A percentile compares a stretch with the other conserved stretches of the same genome.
These are phyloP conservation scores for Venturia canescens DNA, from an alignment of 1,140 invertebrate genomes.

Conservation along the genomic window DNA sequence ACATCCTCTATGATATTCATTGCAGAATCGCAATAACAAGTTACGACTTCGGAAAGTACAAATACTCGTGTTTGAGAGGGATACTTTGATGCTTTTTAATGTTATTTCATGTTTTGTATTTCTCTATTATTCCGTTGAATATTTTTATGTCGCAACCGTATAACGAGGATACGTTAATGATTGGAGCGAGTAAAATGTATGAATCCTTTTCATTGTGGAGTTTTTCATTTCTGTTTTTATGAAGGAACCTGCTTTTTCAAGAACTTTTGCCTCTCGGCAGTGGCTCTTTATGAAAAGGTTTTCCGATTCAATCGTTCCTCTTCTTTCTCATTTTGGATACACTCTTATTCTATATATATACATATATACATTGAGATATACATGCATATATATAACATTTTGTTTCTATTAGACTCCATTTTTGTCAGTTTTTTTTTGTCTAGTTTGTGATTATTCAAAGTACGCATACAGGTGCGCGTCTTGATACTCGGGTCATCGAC, in stretches of 20 bases:
- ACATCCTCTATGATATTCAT: slow-evolving; percentile 49
- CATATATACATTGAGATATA: background rate
- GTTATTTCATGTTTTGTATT: slow-evolving; percentile 45
- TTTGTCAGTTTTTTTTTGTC: background rate
- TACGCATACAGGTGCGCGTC: slow-evolving; percentile 52
- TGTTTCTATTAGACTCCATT: background rate
- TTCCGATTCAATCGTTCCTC: background rate
- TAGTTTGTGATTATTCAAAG: slow-evolving; percentile 11
- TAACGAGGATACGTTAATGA: slow-evolving; percentile 17
- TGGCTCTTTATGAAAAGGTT: slow-evolving; percentile 46
- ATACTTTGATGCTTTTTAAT: slow-evolving; percentile 50
- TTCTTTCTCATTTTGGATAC: background rate
- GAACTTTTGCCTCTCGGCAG: slow-evolving; percentile 67
- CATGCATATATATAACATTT: slow-evolving; percentile 15
- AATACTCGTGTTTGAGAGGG: slow-evolving; percentile 64
- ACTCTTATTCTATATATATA: slow-evolving; percentile 32
- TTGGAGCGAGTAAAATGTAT: slow-evolving; percentile 48
- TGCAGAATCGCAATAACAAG: slow-evolving; percentile 53
- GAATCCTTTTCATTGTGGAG: slow-evolving; percentile 55
- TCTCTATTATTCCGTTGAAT: slow-evolving; percentile 15
- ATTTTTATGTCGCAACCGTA: slow-evolving; percentile 19
- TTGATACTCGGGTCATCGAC: slow-evolving; percentile 66
- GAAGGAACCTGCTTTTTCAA: slow-evolving; percentile 63
- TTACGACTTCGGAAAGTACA: slow-evolving; percentile 62
- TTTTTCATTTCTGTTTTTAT: background rate